Percentiles rank a stretch among this genome's conserved stretches.
Conservation (phyloP, 2,888 invertebrate genomes). For the Stenolophus ochropezus region DNA sequence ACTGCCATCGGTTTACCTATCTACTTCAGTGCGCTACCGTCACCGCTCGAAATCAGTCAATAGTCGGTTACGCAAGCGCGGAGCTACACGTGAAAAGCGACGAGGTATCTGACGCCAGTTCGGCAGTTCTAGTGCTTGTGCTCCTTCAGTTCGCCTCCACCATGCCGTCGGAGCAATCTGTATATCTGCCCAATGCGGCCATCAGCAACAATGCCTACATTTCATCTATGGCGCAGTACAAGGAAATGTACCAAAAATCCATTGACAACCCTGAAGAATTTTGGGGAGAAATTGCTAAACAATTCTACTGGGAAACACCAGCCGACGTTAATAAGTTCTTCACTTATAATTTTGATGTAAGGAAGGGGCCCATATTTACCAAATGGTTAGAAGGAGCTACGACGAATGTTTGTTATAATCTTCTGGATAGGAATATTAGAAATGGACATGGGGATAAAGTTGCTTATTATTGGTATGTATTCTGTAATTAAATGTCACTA, state of each 20-base stretch:
- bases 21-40: constrained; percentile 5
- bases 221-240: constrained; percentile 84
- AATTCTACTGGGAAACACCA: constrained; percentile 94
- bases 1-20: background rate
- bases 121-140: constrained; percentile 16
- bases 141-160: background rate
- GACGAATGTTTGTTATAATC: constrained; percentile 97
- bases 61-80: constrained; percentile 28
- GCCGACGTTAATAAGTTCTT: constrained; percentile 85
- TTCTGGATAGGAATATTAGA: constrained; percentile 92
- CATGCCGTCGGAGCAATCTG: constrained; percentile 77
- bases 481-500: background rate
- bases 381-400: constrained; percentile 97
- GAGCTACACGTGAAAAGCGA: constrained; percentile 7
- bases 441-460: constrained; percentile 92
- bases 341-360: constrained; percentile 93
- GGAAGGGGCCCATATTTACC: constrained; percentile 91
- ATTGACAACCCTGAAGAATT: constrained; percentile 92
- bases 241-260: constrained; percentile 88
- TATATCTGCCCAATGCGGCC: constrained; percentile 77
- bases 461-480: constrained; percentile 94
- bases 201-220: constrained; percentile 79
- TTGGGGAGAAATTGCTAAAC: constrained; percentile 94
- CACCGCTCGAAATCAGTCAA: constrained; percentile 18
- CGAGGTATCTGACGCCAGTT: background rate